Base-by-base conservation (phyloP, 2,113 vertebrate genomes). In the Malaclemys terrapin region DNA sequence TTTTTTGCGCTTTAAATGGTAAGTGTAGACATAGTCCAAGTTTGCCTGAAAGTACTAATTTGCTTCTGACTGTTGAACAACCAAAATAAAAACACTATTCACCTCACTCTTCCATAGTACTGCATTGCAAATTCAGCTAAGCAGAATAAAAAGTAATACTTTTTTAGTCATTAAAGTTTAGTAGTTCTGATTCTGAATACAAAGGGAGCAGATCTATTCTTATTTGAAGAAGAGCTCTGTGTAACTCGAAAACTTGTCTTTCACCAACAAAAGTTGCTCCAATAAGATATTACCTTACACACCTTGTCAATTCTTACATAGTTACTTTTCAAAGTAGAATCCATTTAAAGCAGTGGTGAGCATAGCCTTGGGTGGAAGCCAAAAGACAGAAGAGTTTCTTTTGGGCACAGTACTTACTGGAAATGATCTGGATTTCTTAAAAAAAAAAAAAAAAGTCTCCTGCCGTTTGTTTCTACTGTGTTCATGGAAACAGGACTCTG, bases 341-440 rank as follows among this genome's bases (percentile, higher is more conserved):
- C 47, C 59, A n/a, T 42, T 4, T 35, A 31, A 75, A 53, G 53
- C 53, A 53, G 53, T 20, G 19, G 19, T 53, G 19, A 52, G 19
- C 19, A 53, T 53, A 53, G 53, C 53, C 19, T 7, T 87, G 94
- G 80, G 87, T 90, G 54, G 5, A 45, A 87, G 96, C 95, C 95
- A 96, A 88, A 88, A 95, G 79, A 54, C 79, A 20, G 53, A 53
- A 69, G 91, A 91, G 72, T 90, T 94, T 38, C 94, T 92, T 89
- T 89, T 86, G 90, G 69, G 85, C 88, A 87, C 0, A 0, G 27
- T 45, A 62, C 91, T 96, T 72, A 80, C 84, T 85, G 85, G 50
- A 96, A 97, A 94, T 72, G 45, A 17, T 59, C 84, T 76, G 84
- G 85, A 72, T 69, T 53, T 53, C 53, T 53, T 53, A 3, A 19